Evolutionary conservation across 1,140 invertebrate genomes (phyloP).

Genomic region (Bombus haemorrhoidalis): DNA sequence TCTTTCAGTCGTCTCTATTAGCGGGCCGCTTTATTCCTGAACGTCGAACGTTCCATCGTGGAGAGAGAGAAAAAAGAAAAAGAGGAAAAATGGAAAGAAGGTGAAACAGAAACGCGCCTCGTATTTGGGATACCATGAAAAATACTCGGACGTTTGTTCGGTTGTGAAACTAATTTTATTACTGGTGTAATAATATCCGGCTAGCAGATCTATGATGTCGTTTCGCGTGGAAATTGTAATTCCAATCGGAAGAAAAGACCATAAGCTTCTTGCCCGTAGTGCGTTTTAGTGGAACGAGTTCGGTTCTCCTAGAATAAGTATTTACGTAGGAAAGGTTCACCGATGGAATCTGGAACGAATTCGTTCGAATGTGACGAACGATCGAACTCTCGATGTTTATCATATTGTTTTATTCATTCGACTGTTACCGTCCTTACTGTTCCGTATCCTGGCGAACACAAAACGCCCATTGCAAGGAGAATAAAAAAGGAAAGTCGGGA

Average conservation of each 20-base stretch:
- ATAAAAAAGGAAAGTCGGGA: slow-evolving; percentile 24
- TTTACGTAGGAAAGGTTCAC: slow-evolving; percentile 47
- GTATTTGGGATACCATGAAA: slow-evolving; percentile 21
- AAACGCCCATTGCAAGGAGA: slow-evolving; percentile 24
- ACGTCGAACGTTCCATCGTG: slow-evolving; percentile 2
- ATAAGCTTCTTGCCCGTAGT: slow-evolving; percentile 19
- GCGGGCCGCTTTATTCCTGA: slow-evolving; percentile 1
- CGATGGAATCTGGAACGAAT: slow-evolving; percentile 59
- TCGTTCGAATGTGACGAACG: slow-evolving; percentile 61
- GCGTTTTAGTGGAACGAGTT: slow-evolving; percentile 52
- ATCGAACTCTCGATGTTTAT: slow-evolving; percentile 61
- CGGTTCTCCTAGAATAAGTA: slow-evolving; percentile 33
- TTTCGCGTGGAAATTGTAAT: slow-evolving; percentile 39
- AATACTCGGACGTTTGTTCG: slow-evolving; percentile 3
- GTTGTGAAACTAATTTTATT: slow-evolving; percentile 59
- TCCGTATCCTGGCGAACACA: slow-evolving; percentile 38
- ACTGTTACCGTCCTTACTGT: slow-evolving; percentile 56
- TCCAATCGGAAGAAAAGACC: slow-evolving; percentile 41
- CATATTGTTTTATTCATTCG: slow-evolving; percentile 68
- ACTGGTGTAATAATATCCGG: slow-evolving; percentile 27
- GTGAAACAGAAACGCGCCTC: background rate
- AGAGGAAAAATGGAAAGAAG: background rate
- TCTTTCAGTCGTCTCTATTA: slow-evolving; percentile 26
- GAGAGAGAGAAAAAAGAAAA: background rate
- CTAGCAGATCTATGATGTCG: background rate